Percentiles rank a stretch among this genome's conserved stretches.
Conservation (phyloP, 1,140 invertebrate species). For the Batillaria attramentaria region DNA sequence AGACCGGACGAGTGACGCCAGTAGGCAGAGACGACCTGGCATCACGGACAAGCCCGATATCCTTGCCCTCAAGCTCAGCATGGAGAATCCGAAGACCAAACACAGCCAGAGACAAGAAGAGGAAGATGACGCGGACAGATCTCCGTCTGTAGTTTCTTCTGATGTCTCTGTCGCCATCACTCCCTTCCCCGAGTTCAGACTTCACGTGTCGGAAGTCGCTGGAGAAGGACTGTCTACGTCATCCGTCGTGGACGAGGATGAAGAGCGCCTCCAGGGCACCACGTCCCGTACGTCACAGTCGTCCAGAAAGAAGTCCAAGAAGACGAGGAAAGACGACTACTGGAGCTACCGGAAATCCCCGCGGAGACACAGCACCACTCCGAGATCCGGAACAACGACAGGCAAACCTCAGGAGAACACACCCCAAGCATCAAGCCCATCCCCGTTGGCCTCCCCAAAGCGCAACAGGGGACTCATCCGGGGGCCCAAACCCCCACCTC, state of each 20-base stretch:
- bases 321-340: not conserved
- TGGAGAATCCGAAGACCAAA: not conserved
- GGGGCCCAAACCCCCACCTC: not conserved
- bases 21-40: conserved; percentile 7
- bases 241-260: not conserved
- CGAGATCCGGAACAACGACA: not conserved
- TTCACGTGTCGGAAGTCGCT: too few relatives aligned
- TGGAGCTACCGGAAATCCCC: conserved; percentile 1
- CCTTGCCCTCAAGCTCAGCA: not conserved
- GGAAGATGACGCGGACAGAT: not conserved
- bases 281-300: not conserved
- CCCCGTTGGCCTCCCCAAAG: too few relatives aligned
- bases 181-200: not conserved
- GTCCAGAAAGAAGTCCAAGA: not conserved
- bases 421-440: not conserved
- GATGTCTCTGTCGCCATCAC: not conserved
- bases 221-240: too few relatives aligned
- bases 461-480: too few relatives aligned
- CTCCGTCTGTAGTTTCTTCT: not conserved
- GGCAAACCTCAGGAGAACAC: not conserved
- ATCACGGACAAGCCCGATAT: not conserved
- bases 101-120: not conserved
- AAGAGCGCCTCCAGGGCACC: too few relatives aligned
- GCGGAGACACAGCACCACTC: not conserved
- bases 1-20: too few relatives aligned